These are phyloP conservation scores for Neosalanx taihuensis DNA, from an alignment of 2,797 vertebrate genomes.

Conservation along the genomic window DNA sequence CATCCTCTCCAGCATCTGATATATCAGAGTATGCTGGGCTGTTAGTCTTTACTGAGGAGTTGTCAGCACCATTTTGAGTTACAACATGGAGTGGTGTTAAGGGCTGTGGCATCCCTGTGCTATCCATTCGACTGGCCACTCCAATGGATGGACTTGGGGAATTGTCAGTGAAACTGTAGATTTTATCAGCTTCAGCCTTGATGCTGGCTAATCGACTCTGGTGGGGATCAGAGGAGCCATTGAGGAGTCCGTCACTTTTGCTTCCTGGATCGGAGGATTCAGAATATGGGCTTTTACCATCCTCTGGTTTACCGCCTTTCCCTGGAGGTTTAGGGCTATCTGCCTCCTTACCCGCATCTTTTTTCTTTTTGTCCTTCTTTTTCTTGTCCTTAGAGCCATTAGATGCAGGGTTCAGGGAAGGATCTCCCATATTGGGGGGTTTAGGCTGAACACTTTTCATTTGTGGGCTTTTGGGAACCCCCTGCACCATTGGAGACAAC, in stretches of 20 bases:
- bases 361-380: slow-evolving; percentile 97
- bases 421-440: slow-evolving; percentile 84
- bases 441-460: slow-evolving; percentile 92
- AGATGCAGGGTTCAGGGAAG: slow-evolving; percentile 77
- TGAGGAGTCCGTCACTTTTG: slow-evolving; percentile 86
- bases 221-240: slow-evolving; percentile 90
- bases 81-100: slow-evolving; percentile 87
- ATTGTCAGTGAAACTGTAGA: slow-evolving; percentile 98
- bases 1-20: slow-evolving; percentile 96
- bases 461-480: slow-evolving; percentile 89
- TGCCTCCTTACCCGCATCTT: slow-evolving; percentile 83
- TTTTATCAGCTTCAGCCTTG: slow-evolving; percentile 97
- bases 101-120: slow-evolving; percentile 81
- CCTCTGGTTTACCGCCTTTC: slow-evolving; percentile 85
- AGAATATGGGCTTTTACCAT: slow-evolving; percentile 86
- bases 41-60: slow-evolving; percentile 93
- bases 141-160: slow-evolving; percentile 96
- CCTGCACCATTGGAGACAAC: slow-evolving; percentile 85
- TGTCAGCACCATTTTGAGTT: slow-evolving; percentile 95
- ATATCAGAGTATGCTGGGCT: slow-evolving; percentile 98
- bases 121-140: slow-evolving; percentile 88
- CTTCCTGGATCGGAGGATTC: slow-evolving; percentile 78
- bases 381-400: slow-evolving; percentile 92
- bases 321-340: slow-evolving; percentile 85
- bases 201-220: slow-evolving; percentile 97